Percentiles rank a stretch among this genome's conserved stretches.
phyloP scores from a whole-genome alignment of 2,113 vertebrate genomes.

The Silurus asotus region DNA sequence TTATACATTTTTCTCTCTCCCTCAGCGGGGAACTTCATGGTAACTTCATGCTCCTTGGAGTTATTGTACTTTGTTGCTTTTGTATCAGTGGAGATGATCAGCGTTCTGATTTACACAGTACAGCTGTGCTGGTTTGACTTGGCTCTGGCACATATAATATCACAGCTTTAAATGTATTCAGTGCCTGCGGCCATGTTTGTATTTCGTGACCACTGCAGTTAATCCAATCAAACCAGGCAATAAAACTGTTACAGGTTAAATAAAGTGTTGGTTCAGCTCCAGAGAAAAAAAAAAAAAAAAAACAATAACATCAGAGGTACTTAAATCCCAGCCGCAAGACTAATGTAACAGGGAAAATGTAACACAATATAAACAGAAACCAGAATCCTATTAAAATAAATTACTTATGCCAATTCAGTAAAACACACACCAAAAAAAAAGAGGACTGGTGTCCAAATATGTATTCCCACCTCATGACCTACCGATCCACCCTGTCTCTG shows the following conservation, averaged over 20 bases:
- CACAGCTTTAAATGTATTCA: conserved; percentile 16
- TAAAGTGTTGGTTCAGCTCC: neutral
- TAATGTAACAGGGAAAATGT: neutral
- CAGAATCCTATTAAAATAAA: neutral
- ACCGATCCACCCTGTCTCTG: too few relatives aligned
- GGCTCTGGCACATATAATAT: neutral
- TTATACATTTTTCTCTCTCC: neutral
- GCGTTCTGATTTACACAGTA: neutral
- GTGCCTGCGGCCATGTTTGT: neutral
- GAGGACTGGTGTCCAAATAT: too few relatives aligned
- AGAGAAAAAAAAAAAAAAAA: neutral
- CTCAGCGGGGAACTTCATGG: neutral
- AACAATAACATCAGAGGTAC: neutral
- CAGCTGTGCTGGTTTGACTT: neutral
- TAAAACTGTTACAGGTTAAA: conserved; percentile 18
- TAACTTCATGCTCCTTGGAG: neutral
- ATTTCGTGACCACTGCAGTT: conserved; percentile 1
- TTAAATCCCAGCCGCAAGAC: neutral
- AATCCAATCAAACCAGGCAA: conserved; percentile 5
- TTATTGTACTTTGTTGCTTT: neutral
- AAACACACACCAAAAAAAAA: too few relatives aligned
- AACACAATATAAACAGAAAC: neutral
- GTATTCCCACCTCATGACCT: too few relatives aligned
- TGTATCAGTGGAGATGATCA: neutral
- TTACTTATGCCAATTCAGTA: neutral